A percentile compares a stretch with the other conserved stretches of the same genome.
These are phyloP conservation scores for Alethe castanea DNA, from an alignment of 2,113 vertebrate species.

Conservation along the genomic window DNA sequence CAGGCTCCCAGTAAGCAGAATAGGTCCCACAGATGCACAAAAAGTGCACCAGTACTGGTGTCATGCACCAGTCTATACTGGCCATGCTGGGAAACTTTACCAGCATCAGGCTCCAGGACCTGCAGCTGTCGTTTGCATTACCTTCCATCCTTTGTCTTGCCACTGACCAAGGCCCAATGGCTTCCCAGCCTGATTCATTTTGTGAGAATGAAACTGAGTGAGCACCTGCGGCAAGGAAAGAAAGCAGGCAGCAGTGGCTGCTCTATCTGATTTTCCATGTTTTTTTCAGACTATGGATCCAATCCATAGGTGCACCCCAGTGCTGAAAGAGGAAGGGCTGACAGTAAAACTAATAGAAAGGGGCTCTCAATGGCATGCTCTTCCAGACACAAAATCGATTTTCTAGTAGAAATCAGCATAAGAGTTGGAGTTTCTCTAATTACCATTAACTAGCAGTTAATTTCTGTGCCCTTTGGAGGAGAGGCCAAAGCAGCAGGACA, in stretches of 20 bases:
- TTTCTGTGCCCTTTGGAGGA: slow-evolving; percentile 3
- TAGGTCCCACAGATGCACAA: neutral
- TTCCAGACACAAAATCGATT: slow-evolving; percentile 5
- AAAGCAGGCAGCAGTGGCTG: neutral
- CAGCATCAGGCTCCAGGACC: neutral
- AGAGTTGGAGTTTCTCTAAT: slow-evolving; percentile 10
- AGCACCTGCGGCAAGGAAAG: neutral
- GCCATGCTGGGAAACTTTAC: neutral
- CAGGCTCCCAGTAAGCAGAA: neutral
- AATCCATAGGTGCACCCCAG: neutral
- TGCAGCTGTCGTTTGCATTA: neutral
- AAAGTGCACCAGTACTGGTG: neutral
- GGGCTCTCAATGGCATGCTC: neutral
- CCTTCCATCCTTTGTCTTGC: neutral
- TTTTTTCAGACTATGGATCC: neutral
- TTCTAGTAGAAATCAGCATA: neutral
- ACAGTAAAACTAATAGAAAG: neutral
- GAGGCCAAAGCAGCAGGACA: neutral
- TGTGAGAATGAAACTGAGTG: neutral
- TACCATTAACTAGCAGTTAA: slow-evolving; percentile 35
- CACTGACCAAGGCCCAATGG: neutral
- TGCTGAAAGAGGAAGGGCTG: neutral
- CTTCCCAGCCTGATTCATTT: neutral
- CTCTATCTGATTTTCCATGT: neutral
- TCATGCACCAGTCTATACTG: neutral